These are phyloP conservation scores for Calonectris borealis DNA, from an alignment of 2,113 vertebrate species.

Conservation along the genomic window DNA sequence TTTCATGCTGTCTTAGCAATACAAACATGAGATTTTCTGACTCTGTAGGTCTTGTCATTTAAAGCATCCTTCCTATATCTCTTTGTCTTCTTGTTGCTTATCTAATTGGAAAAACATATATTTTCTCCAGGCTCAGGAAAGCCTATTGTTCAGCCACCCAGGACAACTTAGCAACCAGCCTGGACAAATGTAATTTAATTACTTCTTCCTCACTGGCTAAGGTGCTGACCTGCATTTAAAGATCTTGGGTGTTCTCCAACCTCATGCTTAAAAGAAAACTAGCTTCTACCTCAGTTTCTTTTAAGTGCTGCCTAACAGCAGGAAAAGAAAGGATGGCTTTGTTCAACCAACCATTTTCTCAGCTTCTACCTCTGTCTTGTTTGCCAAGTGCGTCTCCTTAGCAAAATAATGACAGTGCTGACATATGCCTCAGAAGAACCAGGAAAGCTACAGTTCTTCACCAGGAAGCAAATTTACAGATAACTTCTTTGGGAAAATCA, in stretches of 20 bases:
- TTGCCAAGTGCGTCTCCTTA: neutral
- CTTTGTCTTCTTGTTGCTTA: conserved; percentile 44
- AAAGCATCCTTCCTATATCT: neutral
- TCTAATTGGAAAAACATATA: conserved; percentile 53
- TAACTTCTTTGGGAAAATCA: neutral
- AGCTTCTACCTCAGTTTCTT: conserved; percentile 50
- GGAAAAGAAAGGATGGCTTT: conserved; percentile 46
- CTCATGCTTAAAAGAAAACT: conserved; percentile 51
- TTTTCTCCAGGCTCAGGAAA: conserved; percentile 40
- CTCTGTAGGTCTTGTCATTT: conserved; percentile 15
- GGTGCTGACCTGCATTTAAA: conserved; percentile 61
- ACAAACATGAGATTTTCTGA: neutral
- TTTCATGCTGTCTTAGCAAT: neutral
- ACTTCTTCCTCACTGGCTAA: conserved; percentile 53
- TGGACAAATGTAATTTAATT: conserved; percentile 64
- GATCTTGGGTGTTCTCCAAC: conserved; percentile 49
- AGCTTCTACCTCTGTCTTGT: conserved; percentile 19
- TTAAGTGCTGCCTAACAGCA: conserved; percentile 43
- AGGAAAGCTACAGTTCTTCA: neutral
- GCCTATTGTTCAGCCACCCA: conserved; percentile 48
- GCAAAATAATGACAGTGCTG: conserved; percentile 14
- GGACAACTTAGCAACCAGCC: conserved; percentile 42
- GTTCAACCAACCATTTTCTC: conserved; percentile 38
- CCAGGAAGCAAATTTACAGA: neutral
- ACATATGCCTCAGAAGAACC: neutral